Evolutionary conservation across 2,888 invertebrate species (phyloP).

Genomic region (Neoitamus cyanurus): DNA sequence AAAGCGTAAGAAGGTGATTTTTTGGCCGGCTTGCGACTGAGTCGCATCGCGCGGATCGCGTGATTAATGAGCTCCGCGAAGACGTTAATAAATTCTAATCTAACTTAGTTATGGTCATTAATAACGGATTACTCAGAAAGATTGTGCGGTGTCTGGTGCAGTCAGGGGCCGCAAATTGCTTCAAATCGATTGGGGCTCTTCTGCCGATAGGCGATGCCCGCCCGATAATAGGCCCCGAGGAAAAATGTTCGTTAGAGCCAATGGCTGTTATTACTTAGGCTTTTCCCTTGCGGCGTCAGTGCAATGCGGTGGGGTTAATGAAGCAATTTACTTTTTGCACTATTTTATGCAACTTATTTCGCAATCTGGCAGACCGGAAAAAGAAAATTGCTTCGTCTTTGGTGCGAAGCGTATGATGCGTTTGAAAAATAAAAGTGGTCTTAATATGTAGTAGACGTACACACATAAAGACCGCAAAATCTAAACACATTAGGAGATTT

Average conservation of each 20-base stretch:
- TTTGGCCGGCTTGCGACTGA: conserved; percentile 22
- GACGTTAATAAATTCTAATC: conserved; percentile 44
- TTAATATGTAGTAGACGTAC: neutral
- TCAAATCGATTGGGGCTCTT: neutral
- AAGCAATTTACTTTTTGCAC: neutral
- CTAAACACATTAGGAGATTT: too few species aligned
- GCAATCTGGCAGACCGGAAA: neutral
- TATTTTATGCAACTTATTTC: neutral
- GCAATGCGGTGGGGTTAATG: neutral
- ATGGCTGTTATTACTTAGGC: neutral
- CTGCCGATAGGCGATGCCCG: neutral
- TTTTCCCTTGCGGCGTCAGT: neutral
- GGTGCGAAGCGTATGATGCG: neutral
- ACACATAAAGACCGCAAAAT: too few species aligned
- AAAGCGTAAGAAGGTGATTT: neutral
- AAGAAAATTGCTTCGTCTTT: neutral
- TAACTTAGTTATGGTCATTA: conserved; percentile 37
- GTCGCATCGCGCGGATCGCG: neutral
- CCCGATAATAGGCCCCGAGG: neutral
- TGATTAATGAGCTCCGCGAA: conserved; percentile 18
- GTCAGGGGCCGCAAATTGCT: neutral
- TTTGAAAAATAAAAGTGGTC: neutral
- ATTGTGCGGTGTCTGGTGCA: neutral
- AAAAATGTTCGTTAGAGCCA: neutral
- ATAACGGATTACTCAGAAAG: conserved; percentile 36